Percentiles rank a stretch among this genome's conserved stretches.
phyloP scores from a whole-genome alignment of 1,140 invertebrate genomes.

The Nasonia vitripennis region DNA sequence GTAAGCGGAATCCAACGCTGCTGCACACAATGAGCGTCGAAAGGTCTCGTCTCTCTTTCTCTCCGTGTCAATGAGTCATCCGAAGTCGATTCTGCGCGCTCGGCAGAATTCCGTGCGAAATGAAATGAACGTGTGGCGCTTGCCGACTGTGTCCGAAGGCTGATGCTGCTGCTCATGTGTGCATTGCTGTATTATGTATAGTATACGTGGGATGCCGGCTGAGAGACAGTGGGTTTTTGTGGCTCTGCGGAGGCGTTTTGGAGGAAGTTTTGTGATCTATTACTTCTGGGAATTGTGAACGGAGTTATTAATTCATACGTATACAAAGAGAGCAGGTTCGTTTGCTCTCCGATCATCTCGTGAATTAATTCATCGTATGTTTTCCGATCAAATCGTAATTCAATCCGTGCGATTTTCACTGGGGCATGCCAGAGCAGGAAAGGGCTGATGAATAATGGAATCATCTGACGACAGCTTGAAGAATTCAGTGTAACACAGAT shows the following conservation, averaged over 20 bases:
- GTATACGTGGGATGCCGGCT: too few relatives aligned
- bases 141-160: too few relatives aligned
- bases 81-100: background rate
- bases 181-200: too few relatives aligned
- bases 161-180: too few relatives aligned
- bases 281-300: background rate
- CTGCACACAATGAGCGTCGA: conserved; percentile 47
- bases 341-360: background rate
- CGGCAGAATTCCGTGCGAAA: background rate
- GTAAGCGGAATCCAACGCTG: background rate
- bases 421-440: too few relatives aligned
- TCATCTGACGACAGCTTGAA: too few relatives aligned
- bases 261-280: background rate
- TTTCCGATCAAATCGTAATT: too few relatives aligned
- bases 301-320: background rate
- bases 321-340: background rate
- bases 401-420: background rate
- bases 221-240: too few relatives aligned
- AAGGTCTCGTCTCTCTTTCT: conserved; percentile 25
- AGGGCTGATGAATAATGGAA: too few relatives aligned
- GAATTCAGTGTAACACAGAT: too few relatives aligned
- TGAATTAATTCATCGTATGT: background rate
- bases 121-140: background rate
- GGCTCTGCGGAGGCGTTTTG: too few relatives aligned
- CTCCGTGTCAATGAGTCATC: conserved; percentile 58